These are phyloP conservation scores for Stratiomys singularior DNA, from an alignment of 2,888 invertebrate genomes.

Conservation along the genomic window DNA sequence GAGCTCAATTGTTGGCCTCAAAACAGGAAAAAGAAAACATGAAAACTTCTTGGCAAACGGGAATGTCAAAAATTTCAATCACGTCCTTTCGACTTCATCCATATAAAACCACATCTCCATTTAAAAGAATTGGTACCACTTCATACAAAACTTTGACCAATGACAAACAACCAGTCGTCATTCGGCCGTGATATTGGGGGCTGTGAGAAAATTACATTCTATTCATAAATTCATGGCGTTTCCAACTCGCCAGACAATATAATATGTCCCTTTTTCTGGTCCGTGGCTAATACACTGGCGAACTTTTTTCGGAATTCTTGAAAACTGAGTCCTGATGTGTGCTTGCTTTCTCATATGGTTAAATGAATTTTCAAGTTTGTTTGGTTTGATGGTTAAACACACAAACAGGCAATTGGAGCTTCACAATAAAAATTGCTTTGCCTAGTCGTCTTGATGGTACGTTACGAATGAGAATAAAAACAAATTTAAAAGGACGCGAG, in stretches of 20 bases:
- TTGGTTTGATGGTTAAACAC: background rate
- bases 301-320: no score
- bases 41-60: no score
- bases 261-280: slow-evolving; percentile 18
- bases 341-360: background rate
- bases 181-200: background rate
- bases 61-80: no score
- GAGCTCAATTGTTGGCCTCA: no score
- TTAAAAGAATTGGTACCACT: no score
- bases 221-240: slow-evolving; percentile 8
- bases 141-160: no score
- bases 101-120: no score
- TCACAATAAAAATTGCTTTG: slow-evolving; percentile 17
- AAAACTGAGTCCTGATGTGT: background rate
- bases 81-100: no score
- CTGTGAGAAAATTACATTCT: slow-evolving; percentile 7
- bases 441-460: background rate
- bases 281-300: background rate
- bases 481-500: background rate
- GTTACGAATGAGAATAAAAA: background rate
- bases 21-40: no score
- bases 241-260: slow-evolving; percentile 13
- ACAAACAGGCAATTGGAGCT: background rate
- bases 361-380: slow-evolving; percentile 12
- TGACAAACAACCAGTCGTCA: background rate